A percentile compares a stretch with the other conserved stretches of the same genome.
Conservation (phyloP, 2,888 invertebrate genomes). For the Parasteatoda lunata region DNA sequence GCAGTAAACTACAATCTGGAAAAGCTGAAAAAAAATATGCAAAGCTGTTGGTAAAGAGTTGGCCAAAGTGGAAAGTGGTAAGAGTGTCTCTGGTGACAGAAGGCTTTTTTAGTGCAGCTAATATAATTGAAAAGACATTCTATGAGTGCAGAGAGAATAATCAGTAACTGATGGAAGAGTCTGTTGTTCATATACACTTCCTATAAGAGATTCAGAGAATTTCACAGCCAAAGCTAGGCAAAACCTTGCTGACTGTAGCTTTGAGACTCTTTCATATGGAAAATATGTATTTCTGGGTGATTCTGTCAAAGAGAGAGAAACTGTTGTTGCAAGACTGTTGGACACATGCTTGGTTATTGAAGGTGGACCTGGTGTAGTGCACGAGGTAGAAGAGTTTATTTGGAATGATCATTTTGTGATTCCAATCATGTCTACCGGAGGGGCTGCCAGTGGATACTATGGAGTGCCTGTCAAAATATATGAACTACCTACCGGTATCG, state of each 20-base stretch:
- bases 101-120: constrained; percentile 70
- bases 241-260: constrained; percentile 68
- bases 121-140: constrained; percentile 69
- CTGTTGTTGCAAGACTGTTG: constrained; percentile 73
- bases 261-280: constrained; percentile 68
- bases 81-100: constrained; percentile 69
- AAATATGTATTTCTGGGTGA: constrained; percentile 73
- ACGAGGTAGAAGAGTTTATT: constrained; percentile 73
- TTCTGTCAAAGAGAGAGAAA: constrained; percentile 73
- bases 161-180: constrained; percentile 31
- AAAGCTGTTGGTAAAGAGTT: constrained; percentile 70
- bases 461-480: constrained; percentile 70
- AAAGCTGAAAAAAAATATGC: constrained; percentile 69
- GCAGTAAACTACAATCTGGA: constrained; percentile 60
- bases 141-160: constrained; percentile 63
- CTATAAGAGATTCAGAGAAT: constrained; percentile 67
- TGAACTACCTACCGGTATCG: no score
- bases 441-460: constrained; percentile 69
- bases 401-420: constrained; percentile 74
- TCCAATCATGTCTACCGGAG: constrained; percentile 73
- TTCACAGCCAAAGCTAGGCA: constrained; percentile 65
- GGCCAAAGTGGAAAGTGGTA: constrained; percentile 69
- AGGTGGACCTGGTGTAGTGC: constrained; percentile 73
- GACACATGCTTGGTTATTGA: constrained; percentile 74
- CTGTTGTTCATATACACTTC: constrained; percentile 69